phyloP scores from a whole-genome alignment of 2,888 invertebrate genomes.

The Brachypalpus laphriformis region DNA sequence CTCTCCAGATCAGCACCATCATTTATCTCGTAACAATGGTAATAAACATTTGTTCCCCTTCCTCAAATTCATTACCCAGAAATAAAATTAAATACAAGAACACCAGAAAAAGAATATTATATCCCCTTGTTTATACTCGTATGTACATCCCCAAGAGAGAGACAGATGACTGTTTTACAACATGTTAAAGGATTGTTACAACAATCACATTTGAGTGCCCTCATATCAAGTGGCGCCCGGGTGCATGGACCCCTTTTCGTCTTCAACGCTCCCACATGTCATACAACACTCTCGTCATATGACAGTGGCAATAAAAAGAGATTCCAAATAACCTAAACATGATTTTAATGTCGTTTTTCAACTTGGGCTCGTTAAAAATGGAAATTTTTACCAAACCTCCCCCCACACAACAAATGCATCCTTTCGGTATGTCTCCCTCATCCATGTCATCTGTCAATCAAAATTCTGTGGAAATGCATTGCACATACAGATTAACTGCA shows the following conservation, averaged over 20 bases:
- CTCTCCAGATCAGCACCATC: neutral
- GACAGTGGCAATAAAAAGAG: conserved; percentile 51
- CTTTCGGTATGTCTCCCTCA: neutral
- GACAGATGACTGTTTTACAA: conserved; percentile 44
- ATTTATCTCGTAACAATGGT: conserved; percentile 41
- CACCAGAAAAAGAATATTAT: conserved; percentile 22
- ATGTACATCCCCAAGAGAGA: conserved; percentile 55
- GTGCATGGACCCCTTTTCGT: conserved; percentile 7
- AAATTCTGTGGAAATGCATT: conserved; percentile 53
- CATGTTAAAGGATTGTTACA: conserved; percentile 62
- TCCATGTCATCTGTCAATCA: conserved; percentile 61
- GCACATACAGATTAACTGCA: conserved; percentile 43
- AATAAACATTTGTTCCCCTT: conserved; percentile 48
- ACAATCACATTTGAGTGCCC: conserved; percentile 56
- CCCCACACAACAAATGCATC: neutral
- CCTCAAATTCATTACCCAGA: conserved; percentile 21
- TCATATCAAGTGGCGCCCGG: conserved; percentile 64
- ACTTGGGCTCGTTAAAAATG: conserved; percentile 65
- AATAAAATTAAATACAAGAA: conserved; percentile 12
- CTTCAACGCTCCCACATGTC: conserved; percentile 9
- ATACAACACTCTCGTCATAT: conserved; percentile 42
- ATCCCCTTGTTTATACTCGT: conserved; percentile 12
- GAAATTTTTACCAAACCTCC: conserved; percentile 22
- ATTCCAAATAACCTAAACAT: conserved; percentile 53
- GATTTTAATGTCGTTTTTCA: conserved; percentile 53